phyloP scores from a whole-genome alignment of 2,888 invertebrate species.

The Deroplatys truncata region DNA sequence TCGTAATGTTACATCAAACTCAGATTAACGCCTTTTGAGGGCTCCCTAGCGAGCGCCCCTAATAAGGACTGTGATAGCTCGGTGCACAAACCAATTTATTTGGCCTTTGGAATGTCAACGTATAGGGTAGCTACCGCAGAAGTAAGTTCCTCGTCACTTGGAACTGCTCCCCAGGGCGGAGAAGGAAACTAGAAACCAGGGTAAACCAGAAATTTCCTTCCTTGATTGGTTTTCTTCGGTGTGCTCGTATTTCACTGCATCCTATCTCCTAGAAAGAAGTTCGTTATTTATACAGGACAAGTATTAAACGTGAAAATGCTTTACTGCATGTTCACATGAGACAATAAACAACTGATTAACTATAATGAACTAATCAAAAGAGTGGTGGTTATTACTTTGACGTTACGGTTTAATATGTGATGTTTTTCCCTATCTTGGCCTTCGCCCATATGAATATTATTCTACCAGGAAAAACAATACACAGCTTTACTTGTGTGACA shows the following conservation, averaged over 20 bases:
- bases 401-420: no score
- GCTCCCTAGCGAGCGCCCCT: background rate
- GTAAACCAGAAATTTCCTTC: background rate
- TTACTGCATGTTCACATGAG: no score
- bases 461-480: no score
- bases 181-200: background rate
- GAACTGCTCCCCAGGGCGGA: background rate
- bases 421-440: no score
- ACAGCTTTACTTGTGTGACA: no score
- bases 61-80: background rate
- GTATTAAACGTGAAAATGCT: background rate
- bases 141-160: background rate
- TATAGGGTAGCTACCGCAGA: background rate
- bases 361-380: no score
- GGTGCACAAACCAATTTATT: background rate
- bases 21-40: background rate
- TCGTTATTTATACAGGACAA: background rate
- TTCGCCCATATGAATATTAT: no score
- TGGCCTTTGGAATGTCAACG: background rate
- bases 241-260: background rate
- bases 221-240: background rate
- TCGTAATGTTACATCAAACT: background rate
- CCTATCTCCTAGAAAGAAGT: background rate
- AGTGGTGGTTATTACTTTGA: no score
- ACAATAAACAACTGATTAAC: no score